Evolutionary conservation across 2,797 vertebrate species (phyloP), one percentile per base, ranked within the genome.

Genomic region (Leptatherina wallacei): DNA sequence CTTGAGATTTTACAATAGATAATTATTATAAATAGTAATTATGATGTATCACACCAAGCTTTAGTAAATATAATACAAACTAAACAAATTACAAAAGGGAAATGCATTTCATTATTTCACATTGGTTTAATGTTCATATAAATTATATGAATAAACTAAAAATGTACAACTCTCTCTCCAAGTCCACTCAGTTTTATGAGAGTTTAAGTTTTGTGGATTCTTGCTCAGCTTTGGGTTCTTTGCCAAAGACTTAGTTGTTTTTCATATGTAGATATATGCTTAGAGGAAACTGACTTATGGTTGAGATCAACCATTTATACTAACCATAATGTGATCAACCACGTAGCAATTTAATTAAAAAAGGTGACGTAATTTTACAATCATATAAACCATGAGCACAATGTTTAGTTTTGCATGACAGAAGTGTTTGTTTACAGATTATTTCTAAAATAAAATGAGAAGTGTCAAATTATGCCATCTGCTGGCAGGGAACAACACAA

Each of bases 401-500:
- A n/a, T 22, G 35, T 10, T 7, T 24, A 13, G 20, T 49, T 29
- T 56, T 7, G 3, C 5, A 27, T 7, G 22, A 22, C 32, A 20
- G 36, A 65, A 40, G 1, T 4, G 1, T 42, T 29, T 42, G 3
- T 9, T 29, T 8, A 16, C 4, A 14, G 24, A 18, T 56, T 2
- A 27, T 22, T 30, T 30, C 2, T 30, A 30, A 5, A 2, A 30
- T 30, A 30, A 33, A 18, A 69, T 24, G 3, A 57, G 49, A 54
- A 3, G 16, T 59, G 76, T 71, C 16, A 61, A 71, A 16, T 57
- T 12, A 0, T 49, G 78, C 76, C 84, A 79, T 55, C 89, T 87
- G 35, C 70, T 87, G 89, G 83, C 54, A 32, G 29, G 18, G 1
- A 58, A 6, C 11, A 42, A 35, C 59, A 70, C 1, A 64, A 44